A percentile compares a stretch with the other conserved stretches of the same genome.
Conservation (phyloP, 1,140 invertebrate genomes). For the Sinonovacula constricta region DNA sequence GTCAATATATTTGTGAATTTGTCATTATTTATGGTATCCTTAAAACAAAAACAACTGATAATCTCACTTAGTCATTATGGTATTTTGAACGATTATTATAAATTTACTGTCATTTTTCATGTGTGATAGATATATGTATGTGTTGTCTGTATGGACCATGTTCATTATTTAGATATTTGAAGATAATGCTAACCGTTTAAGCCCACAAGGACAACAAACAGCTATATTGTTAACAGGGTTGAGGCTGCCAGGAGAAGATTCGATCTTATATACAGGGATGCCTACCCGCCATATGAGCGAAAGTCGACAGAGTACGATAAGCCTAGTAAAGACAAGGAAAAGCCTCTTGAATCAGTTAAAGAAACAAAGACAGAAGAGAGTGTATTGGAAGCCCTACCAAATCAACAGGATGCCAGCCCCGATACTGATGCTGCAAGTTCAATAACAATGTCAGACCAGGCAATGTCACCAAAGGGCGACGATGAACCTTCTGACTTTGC, state of each 20-base stretch:
- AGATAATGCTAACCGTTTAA: no score
- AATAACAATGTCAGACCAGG: slow-evolving; percentile 38
- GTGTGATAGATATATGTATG: no score
- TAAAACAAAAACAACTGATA: no score
- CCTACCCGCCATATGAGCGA: slow-evolving; percentile 23
- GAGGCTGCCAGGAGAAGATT: slow-evolving; percentile 32
- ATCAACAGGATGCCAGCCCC: slow-evolving; percentile 26
- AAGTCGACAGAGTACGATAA: background rate
- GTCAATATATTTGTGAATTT: no score
- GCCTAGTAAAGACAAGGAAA: slow-evolving; percentile 23
- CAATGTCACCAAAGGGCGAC: slow-evolving; percentile 30
- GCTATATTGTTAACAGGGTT: slow-evolving; percentile 46
- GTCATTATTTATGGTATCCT: no score
- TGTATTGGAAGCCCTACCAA: background rate
- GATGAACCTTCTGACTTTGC: slow-evolving; percentile 2
- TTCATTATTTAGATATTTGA: background rate
- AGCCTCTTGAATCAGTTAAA: background rate
- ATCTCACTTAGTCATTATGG: no score
- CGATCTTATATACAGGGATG: slow-evolving; percentile 44
- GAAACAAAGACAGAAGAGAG: no score
- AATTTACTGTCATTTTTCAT: no score
- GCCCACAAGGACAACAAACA: no score
- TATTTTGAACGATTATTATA: no score
- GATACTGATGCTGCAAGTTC: slow-evolving; percentile 43
- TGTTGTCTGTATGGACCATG: background rate